phyloP scores from a whole-genome alignment of 2,888 invertebrate species.

The Oscheius sp. region DNA sequence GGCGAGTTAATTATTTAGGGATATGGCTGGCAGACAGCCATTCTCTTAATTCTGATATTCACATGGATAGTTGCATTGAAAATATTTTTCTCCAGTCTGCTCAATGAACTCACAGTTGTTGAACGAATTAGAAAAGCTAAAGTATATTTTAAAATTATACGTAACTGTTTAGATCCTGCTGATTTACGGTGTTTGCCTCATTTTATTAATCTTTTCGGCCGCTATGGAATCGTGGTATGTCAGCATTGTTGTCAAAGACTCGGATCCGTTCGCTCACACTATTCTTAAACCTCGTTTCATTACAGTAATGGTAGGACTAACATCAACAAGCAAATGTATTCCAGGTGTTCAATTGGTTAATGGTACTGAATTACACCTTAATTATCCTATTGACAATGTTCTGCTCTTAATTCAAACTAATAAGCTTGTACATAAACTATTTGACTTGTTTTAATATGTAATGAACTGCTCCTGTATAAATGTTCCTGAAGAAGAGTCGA shows the following conservation, averaged over 20 bases:
- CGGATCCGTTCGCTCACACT: constrained; percentile 1
- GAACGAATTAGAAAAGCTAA: constrained; percentile 20
- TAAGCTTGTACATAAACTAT: too few species aligned
- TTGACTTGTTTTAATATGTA: too few species aligned
- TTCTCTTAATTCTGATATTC: constrained; percentile 15
- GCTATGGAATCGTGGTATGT: constrained; percentile 27
- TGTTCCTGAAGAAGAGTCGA: constrained; percentile 56
- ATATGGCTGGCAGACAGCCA: constrained; percentile 24
- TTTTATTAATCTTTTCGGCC: constrained; percentile 11
- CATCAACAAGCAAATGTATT: too few species aligned
- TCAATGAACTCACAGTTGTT: not conserved
- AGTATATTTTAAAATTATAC: not conserved
- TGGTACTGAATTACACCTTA: constrained; percentile 12
- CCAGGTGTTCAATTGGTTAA: constrained; percentile 22
- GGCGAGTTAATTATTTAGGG: not conserved
- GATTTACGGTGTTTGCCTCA: constrained; percentile 8
- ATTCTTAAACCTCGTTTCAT: constrained; percentile 18
- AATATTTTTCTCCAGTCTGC: constrained; percentile 8
- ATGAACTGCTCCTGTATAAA: not conserved
- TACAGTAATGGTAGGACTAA: constrained; percentile 17
- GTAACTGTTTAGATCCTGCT: not conserved
- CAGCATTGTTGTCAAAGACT: constrained; percentile 5
- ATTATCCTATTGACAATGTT: constrained; percentile 16
- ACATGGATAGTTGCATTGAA: constrained; percentile 9
- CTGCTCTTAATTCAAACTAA: constrained; percentile 1